These are phyloP conservation scores for Nyctereutes procyonoides DNA, from an alignment of 2,113 vertebrate species.

Conservation along the genomic window DNA sequence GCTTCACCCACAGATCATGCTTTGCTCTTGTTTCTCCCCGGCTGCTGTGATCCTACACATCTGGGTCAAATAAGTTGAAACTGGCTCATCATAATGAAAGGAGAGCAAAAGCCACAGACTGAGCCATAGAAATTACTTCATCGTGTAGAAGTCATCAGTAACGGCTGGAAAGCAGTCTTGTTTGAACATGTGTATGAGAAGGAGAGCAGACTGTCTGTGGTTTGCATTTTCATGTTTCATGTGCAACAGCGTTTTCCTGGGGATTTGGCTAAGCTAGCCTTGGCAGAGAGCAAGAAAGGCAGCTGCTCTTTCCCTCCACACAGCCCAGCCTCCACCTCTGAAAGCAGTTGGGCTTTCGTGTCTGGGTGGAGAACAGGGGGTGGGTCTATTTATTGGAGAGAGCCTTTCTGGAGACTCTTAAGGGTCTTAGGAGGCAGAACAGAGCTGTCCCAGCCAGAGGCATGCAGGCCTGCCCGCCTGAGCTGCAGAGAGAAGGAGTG, in stretches of 20 bases:
- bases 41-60: slow-evolving; percentile 50
- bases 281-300: slow-evolving; percentile 66
- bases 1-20: neutral
- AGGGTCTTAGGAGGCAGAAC: neutral
- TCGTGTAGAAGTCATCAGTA: slow-evolving; percentile 43
- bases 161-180: slow-evolving; percentile 72
- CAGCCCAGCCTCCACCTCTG: neutral
- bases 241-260: slow-evolving; percentile 78
- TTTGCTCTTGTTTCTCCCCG: slow-evolving; percentile 7
- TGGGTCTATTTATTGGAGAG: neutral
- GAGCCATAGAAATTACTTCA: slow-evolving; percentile 74
- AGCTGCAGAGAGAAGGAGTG: neutral
- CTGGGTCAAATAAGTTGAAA: slow-evolving; percentile 80
- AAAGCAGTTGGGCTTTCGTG: neutral
- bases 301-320: slow-evolving; percentile 56
- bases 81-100: slow-evolving; percentile 36
- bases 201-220: slow-evolving; percentile 81
- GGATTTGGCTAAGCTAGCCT: slow-evolving; percentile 77
- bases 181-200: slow-evolving; percentile 82
- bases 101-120: slow-evolving; percentile 67
- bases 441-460: neutral
- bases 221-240: slow-evolving; percentile 79
- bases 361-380: neutral
- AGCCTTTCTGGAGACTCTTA: neutral
- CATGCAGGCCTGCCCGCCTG: neutral